phyloP scores from a whole-genome alignment of 2,113 vertebrate species.

The Shinisaurus crocodilurus region DNA sequence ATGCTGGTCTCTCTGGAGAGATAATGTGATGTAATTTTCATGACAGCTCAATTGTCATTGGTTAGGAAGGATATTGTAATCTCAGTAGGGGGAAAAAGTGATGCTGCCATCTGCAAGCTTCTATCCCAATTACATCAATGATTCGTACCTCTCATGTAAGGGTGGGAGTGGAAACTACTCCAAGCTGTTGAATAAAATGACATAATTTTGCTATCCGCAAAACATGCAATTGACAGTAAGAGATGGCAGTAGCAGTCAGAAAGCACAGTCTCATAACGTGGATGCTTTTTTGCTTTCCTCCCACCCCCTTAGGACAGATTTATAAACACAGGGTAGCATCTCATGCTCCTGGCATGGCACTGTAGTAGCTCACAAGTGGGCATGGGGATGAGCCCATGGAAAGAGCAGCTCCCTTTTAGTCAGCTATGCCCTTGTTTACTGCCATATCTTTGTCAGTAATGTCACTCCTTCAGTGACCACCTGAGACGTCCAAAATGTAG shows the following conservation, averaged over 20 bases:
- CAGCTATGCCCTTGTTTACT: not conserved
- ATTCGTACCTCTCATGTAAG: conserved; percentile 63
- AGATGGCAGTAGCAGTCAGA: conserved; percentile 50
- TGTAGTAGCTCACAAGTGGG: not conserved
- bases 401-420: not conserved
- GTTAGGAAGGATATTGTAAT: conserved; percentile 70
- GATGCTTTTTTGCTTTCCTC: conserved; percentile 11
- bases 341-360: not conserved
- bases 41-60: conserved; percentile 76
- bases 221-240: conserved; percentile 48
- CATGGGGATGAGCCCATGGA: not conserved
- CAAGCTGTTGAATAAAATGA: conserved; percentile 71
- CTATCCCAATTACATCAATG: conserved; percentile 60
- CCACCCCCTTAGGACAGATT: not conserved
- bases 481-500: not conserved
- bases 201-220: conserved; percentile 77
- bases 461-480: not conserved
- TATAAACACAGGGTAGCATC: not conserved
- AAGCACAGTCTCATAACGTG: conserved; percentile 26
- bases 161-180: conserved; percentile 76
- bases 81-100: conserved; percentile 70
- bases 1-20: conserved; percentile 58
- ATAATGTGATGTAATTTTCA: conserved; percentile 71
- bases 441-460: not conserved
- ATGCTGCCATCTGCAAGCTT: conserved; percentile 64